These are phyloP conservation scores for Macheiramphus alcinus DNA, from an alignment of 2,113 vertebrate genomes.

Conservation along the genomic window DNA sequence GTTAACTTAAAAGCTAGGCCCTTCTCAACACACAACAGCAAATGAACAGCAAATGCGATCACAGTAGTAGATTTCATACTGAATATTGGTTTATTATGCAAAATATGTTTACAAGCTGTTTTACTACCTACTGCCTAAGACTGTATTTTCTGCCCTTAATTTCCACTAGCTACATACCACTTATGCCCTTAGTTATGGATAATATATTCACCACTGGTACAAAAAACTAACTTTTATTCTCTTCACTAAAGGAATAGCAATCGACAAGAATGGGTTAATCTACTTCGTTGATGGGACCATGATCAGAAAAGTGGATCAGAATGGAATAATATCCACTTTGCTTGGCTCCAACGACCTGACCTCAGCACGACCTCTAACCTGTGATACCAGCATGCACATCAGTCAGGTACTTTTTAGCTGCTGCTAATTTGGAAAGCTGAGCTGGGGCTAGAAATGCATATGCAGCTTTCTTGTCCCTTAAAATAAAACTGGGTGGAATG, in stretches of 20 bases:
- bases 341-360: conserved; percentile 96
- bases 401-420: conserved; percentile 84
- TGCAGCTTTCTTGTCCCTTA: neutral
- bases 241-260: conserved; percentile 83
- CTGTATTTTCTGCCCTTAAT: neutral
- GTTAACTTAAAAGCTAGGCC: neutral
- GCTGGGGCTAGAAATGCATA: neutral
- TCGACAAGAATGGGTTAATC: conserved; percentile 94
- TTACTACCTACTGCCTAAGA: neutral
- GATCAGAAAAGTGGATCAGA: conserved; percentile 95
- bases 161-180: neutral
- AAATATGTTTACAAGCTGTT: neutral
- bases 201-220: neutral
- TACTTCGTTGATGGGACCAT: conserved; percentile 98
- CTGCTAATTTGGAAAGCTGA: neutral
- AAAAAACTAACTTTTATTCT: neutral
- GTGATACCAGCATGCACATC: conserved; percentile 96
- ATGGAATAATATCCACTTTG: conserved; percentile 93
- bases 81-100: neutral
- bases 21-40: neutral
- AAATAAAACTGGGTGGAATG: neutral
- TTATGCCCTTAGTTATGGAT: neutral
- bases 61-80: neutral
- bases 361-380: conserved; percentile 91
- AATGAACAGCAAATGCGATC: neutral